Conservation (phyloP, 2,888 invertebrate genomes). For the Tupiocoris notatus region DNA sequence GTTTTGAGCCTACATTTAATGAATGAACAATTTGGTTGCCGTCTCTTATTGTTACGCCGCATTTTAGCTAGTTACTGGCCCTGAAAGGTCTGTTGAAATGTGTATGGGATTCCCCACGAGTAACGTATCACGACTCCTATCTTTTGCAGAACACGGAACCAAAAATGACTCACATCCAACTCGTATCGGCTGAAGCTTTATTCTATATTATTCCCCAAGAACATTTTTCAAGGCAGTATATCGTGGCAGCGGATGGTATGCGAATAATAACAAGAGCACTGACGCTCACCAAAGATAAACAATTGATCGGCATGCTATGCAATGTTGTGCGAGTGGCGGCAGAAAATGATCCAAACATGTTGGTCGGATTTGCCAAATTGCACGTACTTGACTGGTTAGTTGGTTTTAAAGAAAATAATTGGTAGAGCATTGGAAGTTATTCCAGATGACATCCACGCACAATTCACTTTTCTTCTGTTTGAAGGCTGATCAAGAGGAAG, state of each 20-base stretch:
- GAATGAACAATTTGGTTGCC: too few species aligned
- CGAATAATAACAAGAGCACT: conserved; percentile 15
- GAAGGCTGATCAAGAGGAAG: conserved; percentile 19
- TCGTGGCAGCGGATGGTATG: conserved; percentile 19
- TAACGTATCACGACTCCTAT: too few species aligned
- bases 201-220: conserved; percentile 26
- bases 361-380: conserved; percentile 8
- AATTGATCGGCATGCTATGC: conserved; percentile 24
- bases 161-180: background rate
- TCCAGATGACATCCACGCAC: too few species aligned
- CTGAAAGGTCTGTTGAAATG: too few species aligned
- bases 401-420: too few species aligned
- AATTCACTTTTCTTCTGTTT: too few species aligned
- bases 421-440: too few species aligned
- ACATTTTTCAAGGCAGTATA: conserved; percentile 21
- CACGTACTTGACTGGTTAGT: conserved; percentile 23
- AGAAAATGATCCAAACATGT: conserved; percentile 29
- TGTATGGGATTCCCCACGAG: too few species aligned
- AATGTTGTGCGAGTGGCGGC: conserved; percentile 25
- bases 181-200: conserved; percentile 30
- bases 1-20: too few species aligned
- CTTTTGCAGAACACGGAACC: conserved; percentile 13
- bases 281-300: background rate
- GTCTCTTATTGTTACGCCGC: too few species aligned
- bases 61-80: too few species aligned